phyloP scores from a whole-genome alignment of 2,113 vertebrate species.

The Hemicordylus capensis region DNA sequence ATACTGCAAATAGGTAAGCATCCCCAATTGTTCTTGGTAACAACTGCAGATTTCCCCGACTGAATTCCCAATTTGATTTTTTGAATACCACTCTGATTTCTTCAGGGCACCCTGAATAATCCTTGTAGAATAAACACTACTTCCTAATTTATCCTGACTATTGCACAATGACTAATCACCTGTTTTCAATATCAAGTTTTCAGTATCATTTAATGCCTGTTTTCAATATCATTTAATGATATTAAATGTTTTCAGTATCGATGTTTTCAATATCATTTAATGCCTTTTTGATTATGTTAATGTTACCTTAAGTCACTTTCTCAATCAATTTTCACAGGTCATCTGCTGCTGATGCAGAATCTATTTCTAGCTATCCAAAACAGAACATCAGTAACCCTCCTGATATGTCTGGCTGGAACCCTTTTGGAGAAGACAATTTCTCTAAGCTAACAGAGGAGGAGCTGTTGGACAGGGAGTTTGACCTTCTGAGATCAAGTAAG shows the following conservation, averaged over 20 bases:
- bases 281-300: background rate
- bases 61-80: background rate
- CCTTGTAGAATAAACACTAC: background rate
- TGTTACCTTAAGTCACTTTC: slow-evolving; percentile 5
- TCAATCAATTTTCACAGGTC: slow-evolving; percentile 65
- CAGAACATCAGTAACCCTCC: slow-evolving; percentile 87
- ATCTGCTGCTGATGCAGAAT: slow-evolving; percentile 75
- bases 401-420: slow-evolving; percentile 99
- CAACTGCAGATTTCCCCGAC: background rate
- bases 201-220: background rate
- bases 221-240: no score
- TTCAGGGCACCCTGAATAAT: background rate
- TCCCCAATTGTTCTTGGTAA: background rate
- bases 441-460: slow-evolving; percentile 96
- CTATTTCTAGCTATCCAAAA: slow-evolving; percentile 70
- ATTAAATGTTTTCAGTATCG: background rate
- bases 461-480: slow-evolving; percentile 96
- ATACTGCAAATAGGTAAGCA: slow-evolving; percentile 77
- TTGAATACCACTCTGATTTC: background rate
- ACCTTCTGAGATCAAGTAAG: slow-evolving; percentile 98
- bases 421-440: slow-evolving; percentile 98
- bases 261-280: background rate
- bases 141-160: background rate
- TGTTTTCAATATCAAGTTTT: no score
- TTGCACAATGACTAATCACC: background rate